These are phyloP conservation scores for Calidris pygmaea DNA, from an alignment of 2,113 vertebrate genomes.

Conservation along the genomic window DNA sequence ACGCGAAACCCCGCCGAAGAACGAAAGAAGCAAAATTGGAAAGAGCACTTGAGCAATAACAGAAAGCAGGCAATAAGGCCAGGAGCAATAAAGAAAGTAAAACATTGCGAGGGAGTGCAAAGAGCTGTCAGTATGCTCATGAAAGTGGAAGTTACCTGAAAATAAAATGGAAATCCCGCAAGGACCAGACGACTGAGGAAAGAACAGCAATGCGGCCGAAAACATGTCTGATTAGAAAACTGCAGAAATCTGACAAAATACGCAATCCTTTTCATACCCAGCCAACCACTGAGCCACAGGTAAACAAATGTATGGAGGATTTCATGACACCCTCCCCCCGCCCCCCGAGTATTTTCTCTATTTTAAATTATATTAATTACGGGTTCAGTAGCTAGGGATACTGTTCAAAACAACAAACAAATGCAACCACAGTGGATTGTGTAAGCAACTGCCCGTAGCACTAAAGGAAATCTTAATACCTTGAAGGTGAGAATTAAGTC, in stretches of 20 bases:
- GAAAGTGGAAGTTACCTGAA: not conserved
- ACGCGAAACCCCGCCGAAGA: not conserved
- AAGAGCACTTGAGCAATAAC: not conserved
- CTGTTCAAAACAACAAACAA: conserved; percentile 41
- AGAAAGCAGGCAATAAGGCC: not conserved
- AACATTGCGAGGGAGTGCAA: not conserved
- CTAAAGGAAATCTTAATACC: conserved; percentile 28
- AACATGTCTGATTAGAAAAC: not conserved
- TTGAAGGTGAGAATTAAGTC: conserved; percentile 57
- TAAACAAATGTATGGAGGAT: not conserved
- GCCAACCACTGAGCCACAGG: not conserved
- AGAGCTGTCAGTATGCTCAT: accelerated
- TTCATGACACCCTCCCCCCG: not conserved
- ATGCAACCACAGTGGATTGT: not conserved
- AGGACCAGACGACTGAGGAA: not conserved
- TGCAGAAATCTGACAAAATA: not conserved
- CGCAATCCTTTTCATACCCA: not conserved
- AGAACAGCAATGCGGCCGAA: not conserved
- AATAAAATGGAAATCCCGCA: not conserved
- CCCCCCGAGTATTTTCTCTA: not conserved
- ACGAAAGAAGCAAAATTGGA: not conserved
- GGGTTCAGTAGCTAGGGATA: not conserved
- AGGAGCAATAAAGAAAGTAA: not conserved
- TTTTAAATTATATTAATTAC: conserved; percentile 14
- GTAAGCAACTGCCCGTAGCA: not conserved